phyloP scores from a whole-genome alignment of 2,888 invertebrate species.

The Stomorhina lunata region DNA sequence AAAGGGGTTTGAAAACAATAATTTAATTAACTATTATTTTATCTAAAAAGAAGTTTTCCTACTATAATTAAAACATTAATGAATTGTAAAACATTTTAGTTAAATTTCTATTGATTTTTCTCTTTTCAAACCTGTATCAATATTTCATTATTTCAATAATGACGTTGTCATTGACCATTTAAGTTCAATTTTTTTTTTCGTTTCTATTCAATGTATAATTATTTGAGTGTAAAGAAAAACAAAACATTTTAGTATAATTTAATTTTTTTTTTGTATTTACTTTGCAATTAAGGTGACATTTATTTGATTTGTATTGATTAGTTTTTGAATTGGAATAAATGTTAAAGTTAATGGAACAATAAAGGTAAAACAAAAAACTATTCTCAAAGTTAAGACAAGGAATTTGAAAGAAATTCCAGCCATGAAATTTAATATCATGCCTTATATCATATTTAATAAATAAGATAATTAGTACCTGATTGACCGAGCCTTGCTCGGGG shows the following conservation, averaged over 20 bases:
- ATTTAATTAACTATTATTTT: no score
- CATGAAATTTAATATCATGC: no score
- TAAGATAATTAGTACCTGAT: no score
- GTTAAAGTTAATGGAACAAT: no score
- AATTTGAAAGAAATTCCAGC: no score
- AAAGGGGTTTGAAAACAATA: no score
- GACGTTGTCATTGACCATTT: conserved; percentile 1
- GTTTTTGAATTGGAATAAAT: conserved; percentile 2
- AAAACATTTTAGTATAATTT: conserved; percentile 3
- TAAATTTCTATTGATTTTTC: conserved; percentile 29
- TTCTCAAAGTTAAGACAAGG: no score
- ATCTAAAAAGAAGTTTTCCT: not conserved
- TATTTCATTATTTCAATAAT: conserved; percentile 7
- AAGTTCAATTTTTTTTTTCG: not conserved
- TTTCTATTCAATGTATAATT: not conserved
- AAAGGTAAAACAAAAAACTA: not conserved
- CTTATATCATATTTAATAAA: no score
- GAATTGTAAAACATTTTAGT: not conserved
- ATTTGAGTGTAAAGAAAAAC: not conserved
- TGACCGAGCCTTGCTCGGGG: no score
- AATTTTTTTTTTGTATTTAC: not conserved
- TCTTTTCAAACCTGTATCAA: not conserved
- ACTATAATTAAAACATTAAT: not conserved
- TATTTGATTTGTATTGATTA: conserved; percentile 36
- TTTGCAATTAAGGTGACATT: conserved; percentile 24